Evolutionary conservation across 2,113 vertebrate species (phyloP).

Genomic region (Turdus rufiventris): DNA sequence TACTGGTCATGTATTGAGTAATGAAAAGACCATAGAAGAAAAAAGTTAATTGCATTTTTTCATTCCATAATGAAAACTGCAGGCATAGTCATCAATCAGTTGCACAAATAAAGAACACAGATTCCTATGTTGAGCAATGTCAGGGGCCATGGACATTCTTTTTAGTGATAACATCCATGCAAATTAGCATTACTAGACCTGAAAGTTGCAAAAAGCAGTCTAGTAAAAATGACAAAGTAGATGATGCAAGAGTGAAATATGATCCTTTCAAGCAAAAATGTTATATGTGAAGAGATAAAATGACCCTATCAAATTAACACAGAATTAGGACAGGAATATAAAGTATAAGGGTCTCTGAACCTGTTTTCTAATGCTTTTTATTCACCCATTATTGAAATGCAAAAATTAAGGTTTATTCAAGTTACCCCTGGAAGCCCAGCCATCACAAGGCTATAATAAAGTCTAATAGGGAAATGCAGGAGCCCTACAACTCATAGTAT

Average conservation of each 20-base stretch:
- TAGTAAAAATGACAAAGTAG: not conserved
- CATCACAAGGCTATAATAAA: not conserved
- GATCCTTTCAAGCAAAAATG: not conserved
- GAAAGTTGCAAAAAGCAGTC: not conserved
- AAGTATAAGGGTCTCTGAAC: not conserved
- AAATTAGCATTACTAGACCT: not conserved
- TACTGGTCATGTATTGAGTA: not conserved
- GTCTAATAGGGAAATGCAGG: not conserved
- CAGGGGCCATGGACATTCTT: not conserved
- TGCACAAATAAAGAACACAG: not conserved
- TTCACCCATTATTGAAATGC: not conserved
- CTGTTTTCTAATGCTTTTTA: not conserved
- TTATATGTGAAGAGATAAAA: not conserved
- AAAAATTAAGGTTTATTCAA: not conserved
- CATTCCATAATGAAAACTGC: slow-evolving; percentile 7
- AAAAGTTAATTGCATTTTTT: slow-evolving; percentile 17
- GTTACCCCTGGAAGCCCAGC: not conserved
- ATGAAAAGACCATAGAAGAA: not conserved
- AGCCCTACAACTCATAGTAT: not conserved
- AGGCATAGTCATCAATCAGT: slow-evolving; percentile 7
- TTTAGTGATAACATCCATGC: not conserved
- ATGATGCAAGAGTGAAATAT: not conserved
- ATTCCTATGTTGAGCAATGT: not conserved
- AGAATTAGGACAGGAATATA: not conserved
- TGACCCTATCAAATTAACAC: not conserved